phyloP scores from a whole-genome alignment of 2,888 invertebrate genomes.

The Danaus chrysippus region DNA sequence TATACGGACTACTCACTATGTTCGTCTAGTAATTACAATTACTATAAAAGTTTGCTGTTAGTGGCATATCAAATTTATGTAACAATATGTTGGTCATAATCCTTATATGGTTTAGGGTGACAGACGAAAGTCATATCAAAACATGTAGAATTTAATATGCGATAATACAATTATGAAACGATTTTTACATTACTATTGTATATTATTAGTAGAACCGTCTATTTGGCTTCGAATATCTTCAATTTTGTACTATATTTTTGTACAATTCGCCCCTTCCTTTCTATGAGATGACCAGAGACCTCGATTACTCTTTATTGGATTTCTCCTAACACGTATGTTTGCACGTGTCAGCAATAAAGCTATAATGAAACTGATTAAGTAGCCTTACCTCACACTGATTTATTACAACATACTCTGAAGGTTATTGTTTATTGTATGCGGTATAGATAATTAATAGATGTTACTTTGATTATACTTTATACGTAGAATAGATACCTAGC shows the following conservation, averaged over 20 bases:
- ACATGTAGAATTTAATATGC: no score
- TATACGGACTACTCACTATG: not conserved
- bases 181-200: no score
- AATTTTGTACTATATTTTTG: not conserved
- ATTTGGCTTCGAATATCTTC: no score
- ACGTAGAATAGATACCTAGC: no score
- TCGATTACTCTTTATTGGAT: not conserved
- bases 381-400: slow-evolving; percentile 47
- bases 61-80: no score
- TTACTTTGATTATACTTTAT: no score
- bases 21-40: not conserved
- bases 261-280: not conserved
- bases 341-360: slow-evolving; percentile 43
- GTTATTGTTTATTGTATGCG: not conserved
- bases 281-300: not conserved
- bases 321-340: not conserved
- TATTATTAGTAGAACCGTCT: no score
- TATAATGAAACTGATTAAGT: slow-evolving; percentile 75
- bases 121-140: no score
- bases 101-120: no score
- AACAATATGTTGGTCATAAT: no score
- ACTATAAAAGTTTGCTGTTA: not conserved
- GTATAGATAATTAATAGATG: no score
- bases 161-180: no score
- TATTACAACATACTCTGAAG: not conserved